These are phyloP conservation scores for Bombyx mandarina DNA, from an alignment of 1,140 invertebrate species.

Conservation along the genomic window DNA sequence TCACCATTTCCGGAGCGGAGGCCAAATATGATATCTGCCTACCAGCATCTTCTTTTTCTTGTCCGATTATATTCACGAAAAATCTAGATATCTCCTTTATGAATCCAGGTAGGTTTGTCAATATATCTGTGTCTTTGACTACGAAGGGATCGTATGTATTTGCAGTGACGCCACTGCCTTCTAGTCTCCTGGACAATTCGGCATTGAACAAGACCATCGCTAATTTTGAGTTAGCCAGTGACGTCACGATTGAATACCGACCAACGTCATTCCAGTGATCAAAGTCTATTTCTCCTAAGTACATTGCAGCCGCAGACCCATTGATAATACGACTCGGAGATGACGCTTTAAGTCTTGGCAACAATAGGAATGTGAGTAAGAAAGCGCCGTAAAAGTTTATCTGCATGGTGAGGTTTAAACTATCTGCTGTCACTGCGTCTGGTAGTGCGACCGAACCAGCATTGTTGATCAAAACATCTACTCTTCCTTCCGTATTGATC, in stretches of 20 bases:
- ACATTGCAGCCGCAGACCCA: slow-evolving; percentile 78
- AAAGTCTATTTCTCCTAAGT: slow-evolving; percentile 73
- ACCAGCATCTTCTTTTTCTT: slow-evolving; percentile 44
- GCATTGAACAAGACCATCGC: slow-evolving; percentile 78
- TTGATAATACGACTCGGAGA: slow-evolving; percentile 78
- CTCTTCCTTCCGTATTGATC: slow-evolving; percentile 60
- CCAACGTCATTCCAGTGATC: slow-evolving; percentile 71
- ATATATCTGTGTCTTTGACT: slow-evolving; percentile 55
- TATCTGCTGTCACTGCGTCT: slow-evolving; percentile 71
- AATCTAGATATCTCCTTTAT: slow-evolving; percentile 30
- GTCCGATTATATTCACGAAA: slow-evolving; percentile 43
- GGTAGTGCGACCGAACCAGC: slow-evolving; percentile 74
- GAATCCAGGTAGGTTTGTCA: slow-evolving; percentile 29
- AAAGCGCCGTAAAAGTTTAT: slow-evolving; percentile 81
- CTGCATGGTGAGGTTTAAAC: slow-evolving; percentile 78
- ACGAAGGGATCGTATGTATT: slow-evolving; percentile 75
- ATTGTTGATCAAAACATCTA: slow-evolving; percentile 83
- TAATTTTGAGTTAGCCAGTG: slow-evolving; percentile 74
- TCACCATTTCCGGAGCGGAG: slow-evolving; percentile 32
- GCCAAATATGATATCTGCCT: slow-evolving; percentile 41
- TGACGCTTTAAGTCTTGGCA: slow-evolving; percentile 73
- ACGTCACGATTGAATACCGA: slow-evolving; percentile 67
- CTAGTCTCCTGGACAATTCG: slow-evolving; percentile 72
- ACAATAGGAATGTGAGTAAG: slow-evolving; percentile 78
- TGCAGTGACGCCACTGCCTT: slow-evolving; percentile 72